Evolutionary conservation across 2,888 invertebrate genomes (phyloP).

Genomic region (Polymixis lichenea): DNA sequence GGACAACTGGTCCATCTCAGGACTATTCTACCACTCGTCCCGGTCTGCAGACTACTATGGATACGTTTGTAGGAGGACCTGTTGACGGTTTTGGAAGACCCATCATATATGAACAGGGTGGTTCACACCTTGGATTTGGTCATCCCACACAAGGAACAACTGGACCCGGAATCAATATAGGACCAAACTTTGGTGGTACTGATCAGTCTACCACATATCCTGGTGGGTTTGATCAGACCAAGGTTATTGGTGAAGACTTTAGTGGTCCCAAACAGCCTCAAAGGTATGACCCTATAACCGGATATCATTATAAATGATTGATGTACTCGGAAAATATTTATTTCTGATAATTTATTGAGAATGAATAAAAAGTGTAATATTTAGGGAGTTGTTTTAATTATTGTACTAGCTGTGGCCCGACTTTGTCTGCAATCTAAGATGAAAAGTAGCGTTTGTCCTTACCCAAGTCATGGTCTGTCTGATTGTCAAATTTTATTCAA

Average conservation of each 20-base stretch:
- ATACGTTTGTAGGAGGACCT: constrained; percentile 16
- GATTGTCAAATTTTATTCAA: no score
- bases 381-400: constrained; percentile 1
- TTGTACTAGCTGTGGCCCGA: not conserved
- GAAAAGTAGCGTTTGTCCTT: no score
- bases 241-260: constrained; percentile 80
- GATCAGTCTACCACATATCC: constrained; percentile 28
- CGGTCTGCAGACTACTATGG: constrained; percentile 17
- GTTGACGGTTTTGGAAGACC: constrained; percentile 59
- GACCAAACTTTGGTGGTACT: constrained; percentile 9
- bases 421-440: no score
- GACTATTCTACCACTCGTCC: constrained; percentile 44
- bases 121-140: constrained; percentile 17
- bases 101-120: constrained; percentile 27
- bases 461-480: no score
- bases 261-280: constrained; percentile 81
- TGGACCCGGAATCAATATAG: not conserved
- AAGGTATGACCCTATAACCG: constrained; percentile 78
- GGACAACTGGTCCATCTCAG: not conserved
- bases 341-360: constrained; percentile 29
- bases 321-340: constrained; percentile 40
- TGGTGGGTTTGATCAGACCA: constrained; percentile 37
- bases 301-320: constrained; percentile 81
- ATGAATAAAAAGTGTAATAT: constrained; percentile 32
- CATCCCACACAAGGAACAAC: constrained; percentile 9